Evolutionary conservation across 2,888 invertebrate genomes (phyloP).

Genomic region (Perdita meconis): DNA sequence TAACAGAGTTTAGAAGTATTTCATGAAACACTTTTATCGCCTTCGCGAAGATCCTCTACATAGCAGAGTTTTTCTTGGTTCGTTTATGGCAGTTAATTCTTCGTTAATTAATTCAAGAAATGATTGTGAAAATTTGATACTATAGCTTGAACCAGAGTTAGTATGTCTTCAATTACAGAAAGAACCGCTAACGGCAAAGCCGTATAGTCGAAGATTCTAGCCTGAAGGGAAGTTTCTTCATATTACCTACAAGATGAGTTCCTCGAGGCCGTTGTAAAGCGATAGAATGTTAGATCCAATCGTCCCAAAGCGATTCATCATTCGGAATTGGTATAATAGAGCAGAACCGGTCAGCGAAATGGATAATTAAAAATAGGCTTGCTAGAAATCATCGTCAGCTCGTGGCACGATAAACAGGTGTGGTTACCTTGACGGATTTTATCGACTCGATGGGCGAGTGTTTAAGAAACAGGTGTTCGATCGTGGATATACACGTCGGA

Average conservation of each 20-base stretch:
- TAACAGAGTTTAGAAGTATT: too few relatives aligned
- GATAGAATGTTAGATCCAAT: not conserved
- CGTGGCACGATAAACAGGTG: constrained; percentile 50
- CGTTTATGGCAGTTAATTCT: too few relatives aligned
- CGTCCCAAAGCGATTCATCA: constrained; percentile 6
- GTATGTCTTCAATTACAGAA: too few relatives aligned
- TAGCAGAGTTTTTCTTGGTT: too few relatives aligned
- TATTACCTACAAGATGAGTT: not conserved
- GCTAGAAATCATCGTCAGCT: constrained; percentile 28
- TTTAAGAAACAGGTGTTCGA: constrained; percentile 59
- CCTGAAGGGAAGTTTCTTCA: not conserved
- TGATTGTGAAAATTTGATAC: too few relatives aligned
- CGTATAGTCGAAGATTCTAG: not conserved
- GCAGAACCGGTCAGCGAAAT: not conserved
- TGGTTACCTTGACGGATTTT: constrained; percentile 39
- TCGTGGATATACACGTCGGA: constrained; percentile 38
- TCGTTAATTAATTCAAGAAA: too few relatives aligned
- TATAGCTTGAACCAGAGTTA: too few relatives aligned
- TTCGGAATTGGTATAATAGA: constrained; percentile 19
- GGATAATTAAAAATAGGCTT: constrained; percentile 56
- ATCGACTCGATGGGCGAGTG: constrained; percentile 51
- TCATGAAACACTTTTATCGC: too few relatives aligned
- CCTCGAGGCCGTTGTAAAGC: not conserved
- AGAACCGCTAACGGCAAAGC: not conserved
- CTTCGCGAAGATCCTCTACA: too few relatives aligned